Evolutionary conservation across 2,113 vertebrate genomes (phyloP).

Genomic region (Odontesthes bonariensis): DNA sequence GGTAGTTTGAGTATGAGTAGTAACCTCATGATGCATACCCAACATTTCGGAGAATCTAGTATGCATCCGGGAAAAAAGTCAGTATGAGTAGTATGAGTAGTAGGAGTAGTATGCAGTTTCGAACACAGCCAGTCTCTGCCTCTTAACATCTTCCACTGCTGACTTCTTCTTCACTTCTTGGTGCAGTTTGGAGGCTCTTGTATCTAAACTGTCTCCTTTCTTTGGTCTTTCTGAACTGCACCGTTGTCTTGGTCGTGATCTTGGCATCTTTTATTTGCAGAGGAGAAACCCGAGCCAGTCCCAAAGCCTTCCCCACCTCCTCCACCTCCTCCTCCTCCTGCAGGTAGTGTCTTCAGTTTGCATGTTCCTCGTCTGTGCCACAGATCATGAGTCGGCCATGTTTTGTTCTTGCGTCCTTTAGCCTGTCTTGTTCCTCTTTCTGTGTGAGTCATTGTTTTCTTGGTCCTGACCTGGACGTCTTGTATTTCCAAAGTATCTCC

Average conservation of each 20-base stretch:
- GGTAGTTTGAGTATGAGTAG: too few species aligned
- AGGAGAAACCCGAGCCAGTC: slow-evolving; percentile 40
- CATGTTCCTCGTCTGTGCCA: neutral
- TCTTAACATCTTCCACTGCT: neutral
- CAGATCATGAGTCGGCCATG: neutral
- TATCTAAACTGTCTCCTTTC: slow-evolving; percentile 2
- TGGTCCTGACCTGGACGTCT: slow-evolving; percentile 44
- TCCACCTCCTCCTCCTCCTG: slow-evolving; percentile 22
- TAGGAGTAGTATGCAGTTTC: too few species aligned
- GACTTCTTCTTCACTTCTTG: neutral
- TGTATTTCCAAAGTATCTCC: slow-evolving; percentile 57
- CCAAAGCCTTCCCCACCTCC: slow-evolving; percentile 24
- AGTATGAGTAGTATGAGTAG: too few species aligned
- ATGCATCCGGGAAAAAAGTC: too few species aligned
- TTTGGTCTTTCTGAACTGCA: slow-evolving; percentile 5
- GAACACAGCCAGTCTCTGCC: neutral
- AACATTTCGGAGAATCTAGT: too few species aligned
- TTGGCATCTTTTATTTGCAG: slow-evolving; percentile 54
- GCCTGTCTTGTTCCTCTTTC: neutral
- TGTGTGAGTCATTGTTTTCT: neutral
- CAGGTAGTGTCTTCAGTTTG: slow-evolving; percentile 21
- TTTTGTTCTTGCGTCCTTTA: neutral
- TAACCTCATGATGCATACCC: too few species aligned
- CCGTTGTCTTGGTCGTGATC: slow-evolving; percentile 36
- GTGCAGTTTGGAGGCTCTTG: neutral